Conservation (phyloP, 2,888 invertebrate species). For the Ganaspis brasiliensis region DNA sequence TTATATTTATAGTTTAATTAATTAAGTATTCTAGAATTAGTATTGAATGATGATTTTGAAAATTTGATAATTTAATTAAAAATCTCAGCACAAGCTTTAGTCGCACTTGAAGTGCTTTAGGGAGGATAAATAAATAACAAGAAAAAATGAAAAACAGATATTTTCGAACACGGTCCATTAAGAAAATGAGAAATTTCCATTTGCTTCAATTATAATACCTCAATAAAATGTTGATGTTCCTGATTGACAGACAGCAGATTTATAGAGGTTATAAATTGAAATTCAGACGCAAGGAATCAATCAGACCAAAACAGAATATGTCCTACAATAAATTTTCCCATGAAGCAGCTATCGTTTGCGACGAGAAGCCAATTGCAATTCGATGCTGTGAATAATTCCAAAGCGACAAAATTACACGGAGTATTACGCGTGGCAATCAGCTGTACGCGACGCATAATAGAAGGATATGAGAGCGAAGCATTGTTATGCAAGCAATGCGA, state of each 20-base stretch:
- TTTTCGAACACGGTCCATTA: not conserved
- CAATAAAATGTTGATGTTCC: not conserved
- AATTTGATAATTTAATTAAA: too few relatives aligned
- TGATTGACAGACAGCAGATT: not conserved
- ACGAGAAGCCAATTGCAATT: conserved; percentile 35
- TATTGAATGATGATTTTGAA: too few relatives aligned
- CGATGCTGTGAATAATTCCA: conserved; percentile 57
- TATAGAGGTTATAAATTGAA: not conserved
- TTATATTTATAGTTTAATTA: too few relatives aligned
- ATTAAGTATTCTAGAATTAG: too few relatives aligned
- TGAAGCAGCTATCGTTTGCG: not conserved
- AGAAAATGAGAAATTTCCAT: not conserved
- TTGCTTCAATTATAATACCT: not conserved
- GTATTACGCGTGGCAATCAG: conserved; percentile 73
- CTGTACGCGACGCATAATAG: conserved; percentile 69
- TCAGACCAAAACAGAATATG: not conserved
- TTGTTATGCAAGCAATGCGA: conserved; percentile 78
- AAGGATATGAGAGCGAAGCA: conserved; percentile 69
- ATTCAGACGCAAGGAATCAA: not conserved
- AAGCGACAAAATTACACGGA: conserved; percentile 70
- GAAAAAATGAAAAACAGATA: not conserved
- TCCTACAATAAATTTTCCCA: not conserved
- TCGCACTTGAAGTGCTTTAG: too few relatives aligned
- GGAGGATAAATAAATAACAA: too few relatives aligned
- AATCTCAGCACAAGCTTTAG: too few relatives aligned